A percentile compares a stretch with the other conserved stretches of the same genome.
These are phyloP conservation scores for Lydus trimaculatus DNA, from an alignment of 2,888 invertebrate genomes.

Conservation along the genomic window DNA sequence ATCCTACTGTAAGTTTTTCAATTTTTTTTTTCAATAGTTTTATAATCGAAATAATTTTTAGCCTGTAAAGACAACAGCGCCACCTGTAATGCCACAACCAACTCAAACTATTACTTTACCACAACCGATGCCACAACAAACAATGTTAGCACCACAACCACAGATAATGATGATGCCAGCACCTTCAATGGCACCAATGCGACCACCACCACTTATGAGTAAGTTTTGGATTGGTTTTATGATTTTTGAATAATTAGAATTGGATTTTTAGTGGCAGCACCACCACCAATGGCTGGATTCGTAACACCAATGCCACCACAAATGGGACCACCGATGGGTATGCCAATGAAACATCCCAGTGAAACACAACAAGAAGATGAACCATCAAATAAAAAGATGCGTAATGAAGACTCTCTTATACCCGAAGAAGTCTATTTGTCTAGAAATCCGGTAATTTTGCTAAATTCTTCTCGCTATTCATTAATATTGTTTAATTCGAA, in stretches of 20 bases:
- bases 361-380: slow-evolving; percentile 74
- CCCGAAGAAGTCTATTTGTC: slow-evolving; percentile 85
- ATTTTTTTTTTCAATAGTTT: not conserved
- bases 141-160: slow-evolving; percentile 62
- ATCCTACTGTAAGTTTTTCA: slow-evolving; percentile 34
- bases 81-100: slow-evolving; percentile 61
- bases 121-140: slow-evolving; percentile 60
- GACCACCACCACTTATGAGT: slow-evolving; percentile 69
- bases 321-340: slow-evolving; percentile 56
- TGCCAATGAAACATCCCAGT: slow-evolving; percentile 62
- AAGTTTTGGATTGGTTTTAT: slow-evolving; percentile 37
- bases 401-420: slow-evolving; percentile 92
- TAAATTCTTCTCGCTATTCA: no score
- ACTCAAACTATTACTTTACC: slow-evolving; percentile 60
- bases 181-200: slow-evolving; percentile 66
- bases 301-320: slow-evolving; percentile 57
- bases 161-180: slow-evolving; percentile 71
- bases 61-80: slow-evolving; percentile 60
- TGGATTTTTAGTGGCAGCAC: slow-evolving; percentile 56
- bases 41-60: slow-evolving; percentile 23
- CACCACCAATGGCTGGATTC: slow-evolving; percentile 62
- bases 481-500: slow-evolving; percentile 25
- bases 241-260: slow-evolving; percentile 3
- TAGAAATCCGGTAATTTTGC: slow-evolving; percentile 68
- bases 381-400: slow-evolving; percentile 84